phyloP scores from a whole-genome alignment of 2,113 vertebrate species.

The Bos javanicus region DNA sequence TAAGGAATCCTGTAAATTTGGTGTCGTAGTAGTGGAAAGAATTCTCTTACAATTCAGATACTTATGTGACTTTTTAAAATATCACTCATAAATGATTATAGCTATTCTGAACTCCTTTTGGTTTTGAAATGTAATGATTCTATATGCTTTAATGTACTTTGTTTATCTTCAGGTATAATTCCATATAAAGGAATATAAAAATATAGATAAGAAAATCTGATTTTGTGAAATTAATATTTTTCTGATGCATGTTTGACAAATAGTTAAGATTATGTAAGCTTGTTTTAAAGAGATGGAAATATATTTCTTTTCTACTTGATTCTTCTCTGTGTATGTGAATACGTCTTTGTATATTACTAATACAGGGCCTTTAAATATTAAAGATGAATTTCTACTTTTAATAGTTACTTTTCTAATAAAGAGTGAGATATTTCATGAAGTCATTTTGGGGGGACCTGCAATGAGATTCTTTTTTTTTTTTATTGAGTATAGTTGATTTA shows the following conservation, averaged over 20 bases:
- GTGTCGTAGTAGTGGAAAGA: background rate
- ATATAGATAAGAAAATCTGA: background rate
- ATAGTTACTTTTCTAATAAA: background rate
- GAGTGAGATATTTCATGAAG: background rate
- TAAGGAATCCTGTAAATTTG: background rate
- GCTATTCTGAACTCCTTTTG: background rate
- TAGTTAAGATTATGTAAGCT: background rate
- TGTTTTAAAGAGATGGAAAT: background rate
- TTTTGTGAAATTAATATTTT: background rate
- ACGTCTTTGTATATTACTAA: background rate
- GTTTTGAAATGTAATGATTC: background rate
- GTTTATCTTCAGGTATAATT: background rate
- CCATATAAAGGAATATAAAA: background rate
- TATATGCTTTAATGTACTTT: background rate
- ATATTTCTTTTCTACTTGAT: background rate
- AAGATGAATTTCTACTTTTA: background rate
- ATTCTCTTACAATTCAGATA: background rate
- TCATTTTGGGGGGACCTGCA: background rate
- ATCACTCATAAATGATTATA: background rate
- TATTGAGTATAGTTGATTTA: background rate
- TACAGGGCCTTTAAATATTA: background rate
- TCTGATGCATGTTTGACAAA: background rate
- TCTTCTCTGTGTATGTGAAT: background rate
- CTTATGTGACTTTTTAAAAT: background rate
- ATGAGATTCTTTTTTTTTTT: background rate